These are phyloP conservation scores for Exephanes ischioxanthus DNA, from an alignment of 2,888 invertebrate species.

Conservation along the genomic window DNA sequence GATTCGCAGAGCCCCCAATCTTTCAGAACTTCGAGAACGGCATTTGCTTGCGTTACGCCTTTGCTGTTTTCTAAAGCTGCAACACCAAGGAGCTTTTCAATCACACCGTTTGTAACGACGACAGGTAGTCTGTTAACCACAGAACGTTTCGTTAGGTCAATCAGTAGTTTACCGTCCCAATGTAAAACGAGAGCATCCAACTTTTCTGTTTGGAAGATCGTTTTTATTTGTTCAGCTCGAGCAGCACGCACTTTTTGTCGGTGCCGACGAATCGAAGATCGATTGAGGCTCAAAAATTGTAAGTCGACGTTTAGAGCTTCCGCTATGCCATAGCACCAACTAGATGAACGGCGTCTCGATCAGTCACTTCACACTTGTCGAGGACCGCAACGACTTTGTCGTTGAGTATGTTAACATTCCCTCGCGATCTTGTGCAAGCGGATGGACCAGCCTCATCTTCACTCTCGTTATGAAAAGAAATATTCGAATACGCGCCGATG, in stretches of 20 bases:
- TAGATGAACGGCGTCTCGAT: constrained; percentile 68
- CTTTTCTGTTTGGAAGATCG: constrained; percentile 57
- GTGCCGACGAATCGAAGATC: constrained; percentile 65
- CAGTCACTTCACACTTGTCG: constrained; percentile 53
- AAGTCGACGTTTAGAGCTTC: constrained; percentile 56
- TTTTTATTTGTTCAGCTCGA: constrained; percentile 61
- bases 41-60: constrained; percentile 65
- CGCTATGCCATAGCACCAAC: constrained; percentile 62
- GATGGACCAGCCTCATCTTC: too few relatives aligned
- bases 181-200: constrained; percentile 69
- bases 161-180: constrained; percentile 74
- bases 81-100: constrained; percentile 69
- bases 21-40: constrained; percentile 44
- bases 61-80: constrained; percentile 60
- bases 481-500: too few relatives aligned
- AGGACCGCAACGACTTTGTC: not conserved
- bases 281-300: constrained; percentile 58
- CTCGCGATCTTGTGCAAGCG: too few relatives aligned
- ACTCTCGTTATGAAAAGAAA: too few relatives aligned
- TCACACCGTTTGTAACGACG: constrained; percentile 62
- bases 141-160: constrained; percentile 44
- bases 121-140: constrained; percentile 69
- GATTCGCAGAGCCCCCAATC: constrained; percentile 69
- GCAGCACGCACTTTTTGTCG: constrained; percentile 63
- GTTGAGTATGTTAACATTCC: too few relatives aligned